These are phyloP conservation scores for Stictonetta naevosa DNA, from an alignment of 2,113 vertebrate species.

Conservation along the genomic window DNA sequence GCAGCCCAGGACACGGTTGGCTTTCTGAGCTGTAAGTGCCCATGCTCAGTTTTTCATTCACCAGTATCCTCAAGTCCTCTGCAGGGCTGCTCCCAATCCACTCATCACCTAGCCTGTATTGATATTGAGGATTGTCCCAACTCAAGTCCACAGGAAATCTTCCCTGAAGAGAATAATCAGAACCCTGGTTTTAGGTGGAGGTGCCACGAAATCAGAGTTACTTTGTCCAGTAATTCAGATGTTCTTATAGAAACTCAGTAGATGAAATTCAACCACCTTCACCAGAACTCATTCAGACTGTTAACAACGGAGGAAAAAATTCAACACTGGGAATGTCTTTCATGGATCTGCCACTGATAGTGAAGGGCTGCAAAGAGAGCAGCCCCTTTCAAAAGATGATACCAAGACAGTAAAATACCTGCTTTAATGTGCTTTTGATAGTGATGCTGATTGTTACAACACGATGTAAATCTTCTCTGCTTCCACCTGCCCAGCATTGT, in stretches of 20 bases:
- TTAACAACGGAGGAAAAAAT: background rate
- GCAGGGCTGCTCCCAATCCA: no score
- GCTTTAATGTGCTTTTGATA: background rate
- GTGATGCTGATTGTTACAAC: background rate
- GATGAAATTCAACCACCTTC: background rate
- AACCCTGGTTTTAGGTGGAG: no score
- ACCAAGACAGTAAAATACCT: background rate
- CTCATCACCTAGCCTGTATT: no score
- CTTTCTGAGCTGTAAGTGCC: no score
- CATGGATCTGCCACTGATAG: no score
- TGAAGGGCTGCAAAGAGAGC: background rate
- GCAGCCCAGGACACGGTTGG: no score
- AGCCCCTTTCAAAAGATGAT: background rate
- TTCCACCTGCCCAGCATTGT: background rate
- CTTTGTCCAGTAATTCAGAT: background rate
- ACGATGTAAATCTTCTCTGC: background rate
- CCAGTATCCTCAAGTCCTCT: no score
- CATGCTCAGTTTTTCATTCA: no score
- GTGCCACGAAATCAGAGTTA: background rate
- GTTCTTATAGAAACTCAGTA: background rate
- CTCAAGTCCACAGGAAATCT: background rate
- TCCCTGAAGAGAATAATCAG: background rate
- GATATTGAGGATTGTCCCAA: no score
- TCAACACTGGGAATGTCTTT: no score
- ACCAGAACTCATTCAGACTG: background rate